A percentile compares a stretch with the other conserved stretches of the same genome.
Evolutionary conservation across 2,113 vertebrate species (phyloP).

Genomic region (Melanostigma gelatinosum): DNA sequence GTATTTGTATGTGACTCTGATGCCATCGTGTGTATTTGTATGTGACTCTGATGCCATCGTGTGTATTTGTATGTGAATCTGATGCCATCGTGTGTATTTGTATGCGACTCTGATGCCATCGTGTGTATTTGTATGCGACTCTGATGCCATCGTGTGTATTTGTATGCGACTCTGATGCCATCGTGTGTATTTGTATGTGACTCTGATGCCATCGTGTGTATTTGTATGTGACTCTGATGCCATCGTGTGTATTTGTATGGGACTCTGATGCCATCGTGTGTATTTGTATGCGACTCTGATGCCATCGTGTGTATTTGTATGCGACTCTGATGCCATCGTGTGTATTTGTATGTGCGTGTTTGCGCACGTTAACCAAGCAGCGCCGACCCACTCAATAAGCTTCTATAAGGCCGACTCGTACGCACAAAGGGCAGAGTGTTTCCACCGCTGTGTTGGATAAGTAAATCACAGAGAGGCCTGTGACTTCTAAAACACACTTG

Average conservation of each 20-base stretch:
- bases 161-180: neutral
- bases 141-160: constrained; percentile 11
- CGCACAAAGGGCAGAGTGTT: constrained; percentile 82
- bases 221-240: constrained; percentile 8
- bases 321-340: too few relatives aligned
- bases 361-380: constrained; percentile 36
- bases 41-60: too few relatives aligned
- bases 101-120: too few relatives aligned
- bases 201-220: constrained; percentile 11
- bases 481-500: constrained; percentile 32
- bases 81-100: too few relatives aligned
- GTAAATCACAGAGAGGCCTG: constrained; percentile 56
- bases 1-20: too few relatives aligned
- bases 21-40: too few relatives aligned
- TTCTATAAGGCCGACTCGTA: constrained; percentile 69
- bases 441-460: constrained; percentile 51
- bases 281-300: neutral
- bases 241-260: constrained; percentile 6
- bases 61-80: too few relatives aligned
- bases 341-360: constrained; percentile 4
- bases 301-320: constrained; percentile 5
- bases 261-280: too few relatives aligned
- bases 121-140: neutral
- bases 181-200: neutral
- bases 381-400: constrained; percentile 57